Evolutionary conservation across 2,797 vertebrate species (phyloP).

Genomic region (Hirundo rustica): DNA sequence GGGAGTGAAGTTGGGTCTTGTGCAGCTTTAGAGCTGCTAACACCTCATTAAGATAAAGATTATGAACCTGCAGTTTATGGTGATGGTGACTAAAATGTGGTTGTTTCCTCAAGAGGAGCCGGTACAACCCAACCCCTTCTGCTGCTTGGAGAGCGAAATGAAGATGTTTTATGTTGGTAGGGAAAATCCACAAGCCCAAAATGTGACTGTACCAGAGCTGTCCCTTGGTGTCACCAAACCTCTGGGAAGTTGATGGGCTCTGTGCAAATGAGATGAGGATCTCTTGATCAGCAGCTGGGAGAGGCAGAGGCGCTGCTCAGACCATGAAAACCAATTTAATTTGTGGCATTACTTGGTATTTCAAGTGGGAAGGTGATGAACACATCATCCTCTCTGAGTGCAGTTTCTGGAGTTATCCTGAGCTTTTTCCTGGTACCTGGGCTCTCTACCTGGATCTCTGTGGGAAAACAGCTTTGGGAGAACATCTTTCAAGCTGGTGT

Average conservation of each 20-base stretch:
- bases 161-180: not conserved
- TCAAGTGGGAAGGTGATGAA: not conserved
- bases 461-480: not conserved
- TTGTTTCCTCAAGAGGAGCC: not conserved
- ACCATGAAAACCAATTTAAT: not conserved
- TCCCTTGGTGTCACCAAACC: not conserved
- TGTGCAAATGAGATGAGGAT: not conserved
- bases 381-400: not conserved
- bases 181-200: not conserved
- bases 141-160: not conserved
- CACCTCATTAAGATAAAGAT: not conserved
- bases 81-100: not conserved
- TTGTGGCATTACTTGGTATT: not conserved
- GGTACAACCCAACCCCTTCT: not conserved
- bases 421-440: not conserved
- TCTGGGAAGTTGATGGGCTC: not conserved
- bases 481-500: not conserved
- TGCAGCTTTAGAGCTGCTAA: not conserved
- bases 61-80: not conserved
- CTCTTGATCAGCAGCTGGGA: slow-evolving; percentile 35
- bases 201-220: not conserved
- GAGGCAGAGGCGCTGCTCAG: not conserved
- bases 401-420: not conserved
- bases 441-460: not conserved
- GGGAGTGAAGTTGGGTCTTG: not conserved